Percentiles rank a stretch among this genome's conserved stretches.
phyloP scores from a whole-genome alignment of 2,888 invertebrate species.

The Nowickia ferox region DNA sequence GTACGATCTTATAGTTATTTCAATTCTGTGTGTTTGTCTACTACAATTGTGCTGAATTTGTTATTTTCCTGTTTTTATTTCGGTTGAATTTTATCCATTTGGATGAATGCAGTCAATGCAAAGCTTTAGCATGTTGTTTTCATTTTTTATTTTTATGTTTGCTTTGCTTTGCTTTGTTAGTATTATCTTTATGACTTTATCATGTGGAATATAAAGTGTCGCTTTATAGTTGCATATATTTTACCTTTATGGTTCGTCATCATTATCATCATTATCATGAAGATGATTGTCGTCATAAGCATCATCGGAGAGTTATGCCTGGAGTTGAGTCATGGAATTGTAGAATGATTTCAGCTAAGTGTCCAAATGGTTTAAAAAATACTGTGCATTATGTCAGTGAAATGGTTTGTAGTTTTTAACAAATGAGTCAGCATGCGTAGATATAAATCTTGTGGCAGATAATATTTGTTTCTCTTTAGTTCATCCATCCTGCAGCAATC shows the following conservation, averaged over 20 bases:
- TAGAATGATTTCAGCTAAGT: constrained; percentile 46
- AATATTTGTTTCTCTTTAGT: constrained; percentile 12
- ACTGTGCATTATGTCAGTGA: constrained; percentile 68
- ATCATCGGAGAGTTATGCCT: constrained; percentile 27
- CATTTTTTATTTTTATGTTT: constrained; percentile 7
- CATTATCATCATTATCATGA: constrained; percentile 55
- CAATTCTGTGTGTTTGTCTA: constrained; percentile 6
- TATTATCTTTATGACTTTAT: constrained; percentile 72
- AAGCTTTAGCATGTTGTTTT: constrained; percentile 49
- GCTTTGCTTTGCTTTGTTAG: constrained; percentile 12
- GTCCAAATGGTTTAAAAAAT: constrained; percentile 68
- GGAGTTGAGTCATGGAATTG: constrained; percentile 67
- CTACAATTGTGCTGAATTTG: constrained; percentile 5
- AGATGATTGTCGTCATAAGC: constrained; percentile 53
- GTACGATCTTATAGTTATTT: constrained; percentile 61
- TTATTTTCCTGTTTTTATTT: constrained; percentile 42
- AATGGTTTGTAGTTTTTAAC: constrained; percentile 66
- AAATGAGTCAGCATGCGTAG: constrained; percentile 70
- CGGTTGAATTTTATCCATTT: constrained; percentile 46
- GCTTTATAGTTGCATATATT: constrained; percentile 71
- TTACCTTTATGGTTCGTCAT: constrained; percentile 72
- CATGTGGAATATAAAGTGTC: constrained; percentile 72
- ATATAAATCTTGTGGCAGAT: constrained; percentile 57
- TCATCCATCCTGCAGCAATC: constrained; percentile 11
- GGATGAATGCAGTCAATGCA: constrained; percentile 48